Evolutionary conservation across 2,888 invertebrate genomes (phyloP).

Genomic region (Phyllotreta cruciferae): DNA sequence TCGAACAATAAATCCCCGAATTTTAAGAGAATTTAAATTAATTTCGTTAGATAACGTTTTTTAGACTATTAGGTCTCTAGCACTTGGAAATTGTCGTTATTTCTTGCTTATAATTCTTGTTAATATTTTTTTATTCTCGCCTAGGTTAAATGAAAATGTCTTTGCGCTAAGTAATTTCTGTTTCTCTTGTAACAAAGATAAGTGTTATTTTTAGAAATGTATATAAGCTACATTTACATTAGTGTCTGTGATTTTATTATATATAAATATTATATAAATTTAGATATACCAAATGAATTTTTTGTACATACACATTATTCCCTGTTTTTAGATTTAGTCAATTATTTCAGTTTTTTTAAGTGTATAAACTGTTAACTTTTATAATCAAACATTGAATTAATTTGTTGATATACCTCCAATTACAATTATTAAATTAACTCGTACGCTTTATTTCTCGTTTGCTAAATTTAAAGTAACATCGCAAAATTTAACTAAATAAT

Average conservation of each 20-base stretch:
- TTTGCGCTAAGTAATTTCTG: not conserved
- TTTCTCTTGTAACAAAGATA: slow-evolving; percentile 25
- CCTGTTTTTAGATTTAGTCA: slow-evolving; percentile 54
- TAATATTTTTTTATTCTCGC: slow-evolving; percentile 16
- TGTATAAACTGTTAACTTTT: slow-evolving; percentile 58
- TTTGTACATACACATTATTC: slow-evolving; percentile 51
- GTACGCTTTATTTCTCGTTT: slow-evolving; percentile 1
- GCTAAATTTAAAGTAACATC: too few relatives aligned
- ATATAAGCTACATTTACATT: slow-evolving; percentile 56
- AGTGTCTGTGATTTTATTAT: slow-evolving; percentile 61
- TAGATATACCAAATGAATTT: slow-evolving; percentile 52
- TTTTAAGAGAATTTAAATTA: too few relatives aligned
- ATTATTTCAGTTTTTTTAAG: slow-evolving; percentile 54
- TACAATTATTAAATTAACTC: slow-evolving; percentile 44
- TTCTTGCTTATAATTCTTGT: slow-evolving; percentile 1
- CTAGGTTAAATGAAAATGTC: slow-evolving; percentile 26
- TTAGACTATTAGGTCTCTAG: not conserved
- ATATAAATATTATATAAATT: slow-evolving; percentile 29
- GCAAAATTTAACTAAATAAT: too few relatives aligned
- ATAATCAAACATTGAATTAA: slow-evolving; percentile 55
- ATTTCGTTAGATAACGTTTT: not conserved
- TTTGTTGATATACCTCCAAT: slow-evolving; percentile 53
- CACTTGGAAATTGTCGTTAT: slow-evolving; percentile 3
- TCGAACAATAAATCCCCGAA: too few relatives aligned
- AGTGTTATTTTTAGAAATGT: slow-evolving; percentile 41